Conservation (phyloP, 2,113 vertebrate species). For the Hippopotamus amphibius region DNA sequence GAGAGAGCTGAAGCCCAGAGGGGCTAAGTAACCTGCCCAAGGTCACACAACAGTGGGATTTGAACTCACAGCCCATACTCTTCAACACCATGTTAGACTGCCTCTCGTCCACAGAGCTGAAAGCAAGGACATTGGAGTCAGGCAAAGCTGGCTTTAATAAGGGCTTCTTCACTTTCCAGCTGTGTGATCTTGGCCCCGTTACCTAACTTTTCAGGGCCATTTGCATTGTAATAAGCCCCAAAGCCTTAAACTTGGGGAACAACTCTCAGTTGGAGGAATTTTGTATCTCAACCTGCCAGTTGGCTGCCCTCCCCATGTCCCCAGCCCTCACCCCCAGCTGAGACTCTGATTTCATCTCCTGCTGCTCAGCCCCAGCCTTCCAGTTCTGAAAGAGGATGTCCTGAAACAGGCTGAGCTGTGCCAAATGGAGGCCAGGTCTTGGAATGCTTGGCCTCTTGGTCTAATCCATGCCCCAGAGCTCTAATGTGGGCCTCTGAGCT, state of each 20-base stretch:
- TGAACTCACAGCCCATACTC: neutral
- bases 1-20: neutral
- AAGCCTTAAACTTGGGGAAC: conserved; percentile 3
- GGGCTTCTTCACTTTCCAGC: neutral
- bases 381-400: neutral
- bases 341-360: neutral
- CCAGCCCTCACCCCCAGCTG: neutral
- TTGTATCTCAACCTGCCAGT: neutral
- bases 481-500: neutral
- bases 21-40: neutral
- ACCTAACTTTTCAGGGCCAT: neutral
- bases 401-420: neutral
- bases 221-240: neutral
- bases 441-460: neutral
- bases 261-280: neutral
- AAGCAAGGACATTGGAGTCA: neutral
- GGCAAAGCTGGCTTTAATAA: neutral
- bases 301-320: neutral
- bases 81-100: neutral
- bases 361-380: neutral
- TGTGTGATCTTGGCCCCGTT: neutral
- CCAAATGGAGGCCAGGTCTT: neutral
- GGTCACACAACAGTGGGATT: neutral
- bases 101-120: neutral
- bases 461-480: neutral